Percentiles rank a stretch among this genome's conserved stretches.
These are phyloP conservation scores for Tringa solitaria DNA, from an alignment of 2,113 vertebrate genomes.

Conservation along the genomic window DNA sequence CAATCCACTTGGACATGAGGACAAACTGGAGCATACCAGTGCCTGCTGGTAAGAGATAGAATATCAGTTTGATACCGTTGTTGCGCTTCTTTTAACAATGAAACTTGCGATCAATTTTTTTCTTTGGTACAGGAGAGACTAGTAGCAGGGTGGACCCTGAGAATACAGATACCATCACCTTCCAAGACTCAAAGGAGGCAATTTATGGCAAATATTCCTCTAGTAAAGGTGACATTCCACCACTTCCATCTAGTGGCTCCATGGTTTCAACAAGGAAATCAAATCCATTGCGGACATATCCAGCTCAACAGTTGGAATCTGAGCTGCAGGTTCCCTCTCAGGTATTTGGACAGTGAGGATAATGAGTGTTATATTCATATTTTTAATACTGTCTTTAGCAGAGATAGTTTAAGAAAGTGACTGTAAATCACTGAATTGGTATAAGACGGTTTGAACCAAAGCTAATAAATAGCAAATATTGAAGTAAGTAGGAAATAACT, in stretches of 20 bases:
- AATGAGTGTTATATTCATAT: background rate
- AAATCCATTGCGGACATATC: background rate
- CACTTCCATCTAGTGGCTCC: constrained; percentile 42
- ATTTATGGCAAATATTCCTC: background rate
- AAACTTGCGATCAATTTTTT: background rate
- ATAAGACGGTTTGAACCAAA: background rate
- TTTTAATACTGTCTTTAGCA: background rate
- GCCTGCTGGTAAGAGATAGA: background rate
- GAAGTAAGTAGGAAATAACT: background rate
- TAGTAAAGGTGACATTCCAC: background rate
- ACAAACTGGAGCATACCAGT: background rate
- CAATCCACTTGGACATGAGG: background rate
- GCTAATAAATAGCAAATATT: background rate
- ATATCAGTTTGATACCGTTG: background rate
- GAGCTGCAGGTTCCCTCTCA: background rate
- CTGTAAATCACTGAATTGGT: background rate
- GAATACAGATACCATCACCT: background rate
- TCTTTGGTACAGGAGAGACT: background rate
- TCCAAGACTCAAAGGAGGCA: background rate
- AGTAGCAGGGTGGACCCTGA: background rate
- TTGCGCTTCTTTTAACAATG: background rate
- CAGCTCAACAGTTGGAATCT: background rate
- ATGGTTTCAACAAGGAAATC: background rate
- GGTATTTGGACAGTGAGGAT: background rate
- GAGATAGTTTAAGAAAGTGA: background rate